A percentile compares a stretch with the other conserved stretches of the same genome.
These are phyloP conservation scores for Rhincodon typus DNA, from an alignment of 2,797 vertebrate species.

Conservation along the genomic window DNA sequence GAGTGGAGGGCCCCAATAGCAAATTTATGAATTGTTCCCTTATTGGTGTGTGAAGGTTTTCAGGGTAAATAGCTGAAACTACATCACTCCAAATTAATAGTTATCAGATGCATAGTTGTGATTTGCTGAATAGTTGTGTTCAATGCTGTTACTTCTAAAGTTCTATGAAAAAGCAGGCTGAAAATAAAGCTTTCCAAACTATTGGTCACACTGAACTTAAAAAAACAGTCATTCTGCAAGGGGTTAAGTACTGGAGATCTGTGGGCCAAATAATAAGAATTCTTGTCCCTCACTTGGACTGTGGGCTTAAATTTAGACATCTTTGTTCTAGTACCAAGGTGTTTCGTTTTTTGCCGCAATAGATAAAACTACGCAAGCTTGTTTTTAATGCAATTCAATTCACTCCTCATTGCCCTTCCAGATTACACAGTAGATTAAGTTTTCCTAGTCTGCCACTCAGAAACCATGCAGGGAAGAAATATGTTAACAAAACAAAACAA, in stretches of 20 bases:
- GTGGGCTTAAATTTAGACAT: background rate
- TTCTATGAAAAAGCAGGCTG: background rate
- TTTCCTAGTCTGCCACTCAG: background rate
- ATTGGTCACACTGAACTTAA: background rate
- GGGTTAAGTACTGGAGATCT: background rate
- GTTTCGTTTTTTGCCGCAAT: background rate
- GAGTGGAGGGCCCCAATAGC: background rate
- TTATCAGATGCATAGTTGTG: background rate
- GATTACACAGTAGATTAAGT: slow-evolving; percentile 16
- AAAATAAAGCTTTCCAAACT: background rate
- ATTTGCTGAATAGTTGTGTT: no score
- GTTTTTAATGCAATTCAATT: background rate
- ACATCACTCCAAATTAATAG: background rate
- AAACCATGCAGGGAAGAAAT: background rate
- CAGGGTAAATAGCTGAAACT: background rate
- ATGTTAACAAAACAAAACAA: background rate
- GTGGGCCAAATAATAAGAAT: background rate
- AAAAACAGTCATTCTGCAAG: no score
- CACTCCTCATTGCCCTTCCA: background rate
- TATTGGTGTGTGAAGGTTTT: background rate
- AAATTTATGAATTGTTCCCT: background rate
- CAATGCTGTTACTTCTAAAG: background rate
- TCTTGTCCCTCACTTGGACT: background rate
- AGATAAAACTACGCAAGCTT: background rate
- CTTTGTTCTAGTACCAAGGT: background rate